Conservation (phyloP, 2,113 vertebrate species). For the Siniperca chuatsi region DNA sequence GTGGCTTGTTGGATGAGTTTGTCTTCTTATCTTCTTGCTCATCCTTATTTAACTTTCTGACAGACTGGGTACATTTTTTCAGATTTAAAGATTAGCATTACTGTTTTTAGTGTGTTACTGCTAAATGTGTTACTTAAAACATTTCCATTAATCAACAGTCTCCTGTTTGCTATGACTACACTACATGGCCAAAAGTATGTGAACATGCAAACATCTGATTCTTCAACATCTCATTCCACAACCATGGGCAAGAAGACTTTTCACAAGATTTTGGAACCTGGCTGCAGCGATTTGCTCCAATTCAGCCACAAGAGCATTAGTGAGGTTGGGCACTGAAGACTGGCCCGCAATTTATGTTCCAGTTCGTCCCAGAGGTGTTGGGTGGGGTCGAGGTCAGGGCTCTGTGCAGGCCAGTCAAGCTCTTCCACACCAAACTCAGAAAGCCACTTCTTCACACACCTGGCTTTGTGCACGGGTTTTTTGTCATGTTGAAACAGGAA, state of each 20-base stretch:
- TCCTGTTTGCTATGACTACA: background rate
- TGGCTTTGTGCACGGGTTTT: background rate
- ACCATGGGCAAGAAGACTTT: background rate
- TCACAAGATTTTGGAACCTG: background rate
- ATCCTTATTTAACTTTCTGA: background rate
- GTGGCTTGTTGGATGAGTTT: background rate
- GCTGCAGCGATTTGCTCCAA: conserved; percentile 6
- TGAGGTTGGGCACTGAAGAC: background rate
- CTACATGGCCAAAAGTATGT: background rate
- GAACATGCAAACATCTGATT: background rate
- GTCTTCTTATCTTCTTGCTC: background rate
- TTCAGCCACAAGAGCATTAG: background rate
- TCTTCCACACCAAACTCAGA: background rate
- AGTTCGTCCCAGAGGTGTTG: background rate
- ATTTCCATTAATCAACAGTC: background rate
- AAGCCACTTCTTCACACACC: background rate
- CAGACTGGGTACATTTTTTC: background rate
- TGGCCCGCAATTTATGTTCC: background rate
- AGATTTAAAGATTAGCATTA: background rate
- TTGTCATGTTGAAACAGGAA: background rate
- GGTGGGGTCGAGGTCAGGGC: background rate
- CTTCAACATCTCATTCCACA: background rate
- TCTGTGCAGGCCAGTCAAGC: background rate
- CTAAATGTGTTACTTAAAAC: background rate
- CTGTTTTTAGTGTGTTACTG: background rate